A percentile compares a stretch with the other conserved stretches of the same genome.
Conservation (phyloP, 2,888 invertebrate species). For the Plagodis pulveraria region DNA sequence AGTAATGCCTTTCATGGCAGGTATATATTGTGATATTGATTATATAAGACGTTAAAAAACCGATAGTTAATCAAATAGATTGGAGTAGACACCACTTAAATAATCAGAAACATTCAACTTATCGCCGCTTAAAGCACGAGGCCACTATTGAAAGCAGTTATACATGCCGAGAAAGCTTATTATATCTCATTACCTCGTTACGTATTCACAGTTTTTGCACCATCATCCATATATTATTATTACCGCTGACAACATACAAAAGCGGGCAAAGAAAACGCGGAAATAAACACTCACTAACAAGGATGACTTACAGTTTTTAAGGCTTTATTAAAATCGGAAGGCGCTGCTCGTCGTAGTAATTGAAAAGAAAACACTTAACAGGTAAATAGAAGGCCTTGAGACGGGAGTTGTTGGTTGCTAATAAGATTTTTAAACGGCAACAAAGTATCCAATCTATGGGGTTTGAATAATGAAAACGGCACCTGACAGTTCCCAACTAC, state of each 20-base stretch:
- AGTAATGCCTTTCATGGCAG: too few relatives aligned
- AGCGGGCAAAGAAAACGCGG: constrained; percentile 51
- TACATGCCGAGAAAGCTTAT: constrained; percentile 20
- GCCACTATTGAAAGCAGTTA: constrained; percentile 12
- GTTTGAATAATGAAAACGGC: constrained; percentile 84
- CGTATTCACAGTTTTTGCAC: constrained; percentile 29
- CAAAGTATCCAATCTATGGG: constrained; percentile 84
- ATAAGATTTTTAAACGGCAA: constrained; percentile 85
- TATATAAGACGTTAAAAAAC: too few relatives aligned
- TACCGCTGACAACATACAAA: constrained; percentile 49
- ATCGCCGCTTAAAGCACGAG: not conserved
- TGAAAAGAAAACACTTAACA: constrained; percentile 84
- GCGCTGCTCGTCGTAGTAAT: constrained; percentile 78
- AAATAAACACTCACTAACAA: constrained; percentile 77
- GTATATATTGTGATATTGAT: too few relatives aligned
- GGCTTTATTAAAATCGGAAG: constrained; percentile 54
- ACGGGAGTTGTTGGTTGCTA: constrained; percentile 67
- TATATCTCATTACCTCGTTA: constrained; percentile 23
- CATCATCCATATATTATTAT: constrained; percentile 58
- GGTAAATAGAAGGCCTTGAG: constrained; percentile 68
- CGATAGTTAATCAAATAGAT: too few relatives aligned
- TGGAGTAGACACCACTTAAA: too few relatives aligned
- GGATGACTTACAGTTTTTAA: constrained; percentile 78
- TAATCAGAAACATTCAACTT: not conserved
- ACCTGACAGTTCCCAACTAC: constrained; percentile 80